Conservation (phyloP, 2,888 invertebrate genomes). For the Mycalesis mineus region DNA sequence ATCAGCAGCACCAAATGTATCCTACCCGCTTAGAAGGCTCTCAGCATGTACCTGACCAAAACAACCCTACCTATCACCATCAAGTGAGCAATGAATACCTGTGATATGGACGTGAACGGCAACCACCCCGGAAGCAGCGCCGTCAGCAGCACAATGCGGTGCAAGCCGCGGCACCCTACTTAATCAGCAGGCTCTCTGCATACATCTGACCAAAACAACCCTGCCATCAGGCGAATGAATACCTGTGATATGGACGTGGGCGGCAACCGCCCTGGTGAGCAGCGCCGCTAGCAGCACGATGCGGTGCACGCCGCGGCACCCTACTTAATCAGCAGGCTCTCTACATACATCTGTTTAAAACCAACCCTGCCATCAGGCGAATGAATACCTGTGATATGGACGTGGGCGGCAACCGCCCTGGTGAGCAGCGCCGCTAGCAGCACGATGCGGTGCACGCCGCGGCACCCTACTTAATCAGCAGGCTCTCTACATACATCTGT, state of each 20-base stretch:
- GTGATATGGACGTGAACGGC: constrained; percentile 53
- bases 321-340: constrained; percentile 66
- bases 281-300: constrained; percentile 64
- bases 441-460: constrained; percentile 69
- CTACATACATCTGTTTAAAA: constrained; percentile 33
- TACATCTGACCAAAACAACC: too few species aligned
- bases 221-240: constrained; percentile 14
- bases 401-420: constrained; percentile 58
- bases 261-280: constrained; percentile 62
- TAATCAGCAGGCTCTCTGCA: constrained; percentile 60
- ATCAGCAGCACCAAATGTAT: constrained; percentile 73
- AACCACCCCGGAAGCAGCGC: constrained; percentile 63
- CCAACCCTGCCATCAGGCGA: neutral
- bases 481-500: constrained; percentile 43
- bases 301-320: constrained; percentile 74
- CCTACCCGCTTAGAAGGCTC: constrained; percentile 55
- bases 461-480: constrained; percentile 72
- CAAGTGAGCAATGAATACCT: constrained; percentile 40
- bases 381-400: constrained; percentile 49
- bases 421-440: constrained; percentile 66
- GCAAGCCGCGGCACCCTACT: constrained; percentile 76
- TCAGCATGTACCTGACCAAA: too few species aligned
- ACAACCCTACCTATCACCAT: constrained; percentile 10
- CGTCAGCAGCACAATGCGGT: constrained; percentile 63
- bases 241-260: constrained; percentile 54